phyloP scores from a whole-genome alignment of 2,113 vertebrate species.

The Plotosus lineatus region DNA sequence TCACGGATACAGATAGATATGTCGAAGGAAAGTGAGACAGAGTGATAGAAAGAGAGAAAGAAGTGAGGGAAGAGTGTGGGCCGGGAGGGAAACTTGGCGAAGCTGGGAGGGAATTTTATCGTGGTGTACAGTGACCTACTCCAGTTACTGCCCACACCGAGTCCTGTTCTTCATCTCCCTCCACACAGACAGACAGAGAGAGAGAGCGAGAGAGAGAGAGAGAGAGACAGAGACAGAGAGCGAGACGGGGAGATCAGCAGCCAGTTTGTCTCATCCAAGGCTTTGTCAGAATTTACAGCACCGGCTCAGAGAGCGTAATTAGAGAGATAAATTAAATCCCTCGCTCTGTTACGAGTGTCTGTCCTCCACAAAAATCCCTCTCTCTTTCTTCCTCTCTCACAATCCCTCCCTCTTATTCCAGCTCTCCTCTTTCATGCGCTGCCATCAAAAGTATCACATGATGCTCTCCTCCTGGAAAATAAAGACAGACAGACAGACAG shows the following conservation, averaged over 20 bases:
- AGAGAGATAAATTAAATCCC: constrained; percentile 6
- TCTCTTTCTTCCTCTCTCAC: constrained; percentile 33
- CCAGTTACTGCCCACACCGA: constrained; percentile 87
- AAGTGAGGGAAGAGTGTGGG: constrained; percentile 75
- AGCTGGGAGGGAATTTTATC: constrained; percentile 98
- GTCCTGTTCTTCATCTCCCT: constrained; percentile 74
- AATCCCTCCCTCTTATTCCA: constrained; percentile 66
- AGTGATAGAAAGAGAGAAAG: constrained; percentile 4
- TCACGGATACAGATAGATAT: not conserved
- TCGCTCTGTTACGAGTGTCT: not conserved
- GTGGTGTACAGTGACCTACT: constrained; percentile 97
- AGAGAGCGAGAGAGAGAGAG: constrained; percentile 20
- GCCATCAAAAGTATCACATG: constrained; percentile 66
- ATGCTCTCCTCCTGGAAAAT: constrained; percentile 58
- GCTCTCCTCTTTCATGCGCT: constrained; percentile 71
- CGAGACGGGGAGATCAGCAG: constrained; percentile 38
- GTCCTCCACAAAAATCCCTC: not conserved
- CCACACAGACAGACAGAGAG: constrained; percentile 35
- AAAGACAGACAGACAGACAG: constrained; percentile 27
- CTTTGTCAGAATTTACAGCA: not conserved
- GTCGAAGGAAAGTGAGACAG: not conserved
- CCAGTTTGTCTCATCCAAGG: not conserved
- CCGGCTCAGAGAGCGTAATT: not conserved
- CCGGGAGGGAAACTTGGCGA: constrained; percentile 93
- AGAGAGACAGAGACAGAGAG: constrained; percentile 21